phyloP scores from a whole-genome alignment of 2,113 vertebrate genomes.

The Ginglymostoma cirratum region DNA sequence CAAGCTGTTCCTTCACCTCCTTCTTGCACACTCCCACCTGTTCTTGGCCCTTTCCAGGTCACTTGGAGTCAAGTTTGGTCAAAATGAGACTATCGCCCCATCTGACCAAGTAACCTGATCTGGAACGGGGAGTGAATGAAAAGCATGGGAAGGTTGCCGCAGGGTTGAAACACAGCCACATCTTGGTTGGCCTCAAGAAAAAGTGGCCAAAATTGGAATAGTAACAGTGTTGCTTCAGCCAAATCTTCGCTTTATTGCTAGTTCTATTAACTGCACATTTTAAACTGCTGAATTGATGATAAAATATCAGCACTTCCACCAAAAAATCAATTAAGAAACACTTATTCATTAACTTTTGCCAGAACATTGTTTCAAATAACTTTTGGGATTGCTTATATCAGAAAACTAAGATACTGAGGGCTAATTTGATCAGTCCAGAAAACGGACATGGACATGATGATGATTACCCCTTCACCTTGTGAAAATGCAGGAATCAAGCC shows the following conservation, averaged over 20 bases:
- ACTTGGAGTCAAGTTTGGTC: not conserved
- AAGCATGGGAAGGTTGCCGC: not conserved
- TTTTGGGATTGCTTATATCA: not conserved
- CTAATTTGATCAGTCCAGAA: not conserved
- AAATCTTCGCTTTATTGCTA: not conserved
- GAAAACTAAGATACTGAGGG: not conserved
- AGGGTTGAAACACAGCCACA: not conserved
- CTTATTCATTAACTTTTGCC: not conserved
- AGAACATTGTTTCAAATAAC: not conserved
- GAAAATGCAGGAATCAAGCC: not conserved
- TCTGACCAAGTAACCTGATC: not conserved
- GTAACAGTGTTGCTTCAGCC: not conserved
- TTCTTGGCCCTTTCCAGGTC: not conserved
- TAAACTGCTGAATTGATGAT: not conserved
- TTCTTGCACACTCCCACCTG: not conserved
- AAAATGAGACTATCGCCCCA: not conserved
- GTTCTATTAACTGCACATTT: not conserved
- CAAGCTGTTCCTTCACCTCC: not conserved
- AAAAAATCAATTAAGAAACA: not conserved
- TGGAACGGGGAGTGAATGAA: not conserved
- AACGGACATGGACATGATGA: not conserved
- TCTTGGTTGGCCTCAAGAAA: not conserved
- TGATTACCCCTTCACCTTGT: not conserved
- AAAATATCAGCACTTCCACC: not conserved
- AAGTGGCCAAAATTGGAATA: not conserved